Base-by-base conservation (phyloP, 1,140 invertebrate species). In the Dendroctonus valens region DNA sequence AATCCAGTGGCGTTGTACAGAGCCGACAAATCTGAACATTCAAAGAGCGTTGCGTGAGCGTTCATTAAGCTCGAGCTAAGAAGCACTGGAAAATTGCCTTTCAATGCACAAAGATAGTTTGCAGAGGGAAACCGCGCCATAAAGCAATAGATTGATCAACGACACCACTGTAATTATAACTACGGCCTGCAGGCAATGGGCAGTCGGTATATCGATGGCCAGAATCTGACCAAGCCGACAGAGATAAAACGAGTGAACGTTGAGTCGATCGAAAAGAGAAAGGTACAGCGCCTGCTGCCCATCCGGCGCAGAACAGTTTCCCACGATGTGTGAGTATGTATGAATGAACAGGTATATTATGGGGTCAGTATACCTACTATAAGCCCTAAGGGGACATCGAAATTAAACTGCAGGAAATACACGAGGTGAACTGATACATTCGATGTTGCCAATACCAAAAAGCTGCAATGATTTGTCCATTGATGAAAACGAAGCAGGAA, bases 351-450 rank as follows among this genome's bases (percentile, higher is more conserved):
- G 68, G 68, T 69, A 66, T 71, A 71, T 69, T 69, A 68, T 65
- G 67, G 68, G 69, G 69, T 72, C 67, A 72, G 67, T 72, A 71
- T 70, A 71, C 69, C 61, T 72, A 72, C 66, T 72, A 70, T 44
- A 37, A 57, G 65, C 59, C 66, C 65, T 67, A 6, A 8, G 59
- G 69, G 66, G 59, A 69, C 62, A 65, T 63, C 65, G 52, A 69
- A 69, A 70, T 69, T 65, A 69, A 66, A 69, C 65, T 58, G 70
- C 69, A 69, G 69, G 67, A 70, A 67, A 73, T 66, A 66, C 52
- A 69, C 46, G 52, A 54, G 44, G 57, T 55, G 64, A 59, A 42
- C 55, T 53, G 55, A 65, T 59, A 59, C 38, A 44, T 41, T 50
- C 64, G n/a, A 46, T 46, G 64, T 65, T 61, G 48, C 42, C 51